Percentiles rank a stretch among this genome's conserved stretches.
Evolutionary conservation across 2,113 vertebrate species (phyloP).

Genomic region (Cinclus cinclus): DNA sequence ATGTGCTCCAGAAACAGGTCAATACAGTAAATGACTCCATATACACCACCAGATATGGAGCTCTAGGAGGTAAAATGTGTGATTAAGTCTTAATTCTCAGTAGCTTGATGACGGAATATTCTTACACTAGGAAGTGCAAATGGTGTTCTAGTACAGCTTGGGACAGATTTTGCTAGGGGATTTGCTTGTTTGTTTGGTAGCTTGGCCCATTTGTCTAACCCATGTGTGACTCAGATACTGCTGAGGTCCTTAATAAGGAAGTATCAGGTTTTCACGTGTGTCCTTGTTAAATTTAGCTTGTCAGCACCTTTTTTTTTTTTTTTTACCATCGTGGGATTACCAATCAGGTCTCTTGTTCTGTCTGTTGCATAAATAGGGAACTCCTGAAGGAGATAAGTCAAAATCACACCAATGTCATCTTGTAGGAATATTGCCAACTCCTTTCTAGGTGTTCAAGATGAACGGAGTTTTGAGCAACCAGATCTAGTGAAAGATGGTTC

Average conservation of each 20-base stretch:
- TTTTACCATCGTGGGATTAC: neutral
- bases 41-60: conserved; percentile 20
- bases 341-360: neutral
- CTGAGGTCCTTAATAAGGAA: neutral
- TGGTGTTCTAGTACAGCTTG: neutral
- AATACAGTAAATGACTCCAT: conserved; percentile 58
- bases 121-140: neutral
- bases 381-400: neutral
- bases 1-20: conserved; percentile 61
- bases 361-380: neutral
- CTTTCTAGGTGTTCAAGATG: neutral
- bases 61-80: conserved; percentile 52
- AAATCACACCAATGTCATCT: neutral
- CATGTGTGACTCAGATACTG: neutral
- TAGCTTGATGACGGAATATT: neutral
- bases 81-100: neutral
- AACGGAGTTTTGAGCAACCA: neutral
- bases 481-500: neutral
- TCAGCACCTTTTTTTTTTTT: neutral
- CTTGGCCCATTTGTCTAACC: neutral
- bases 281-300: neutral
- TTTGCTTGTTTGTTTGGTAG: neutral
- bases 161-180: neutral
- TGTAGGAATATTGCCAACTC: neutral
- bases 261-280: neutral